A percentile compares a stretch with the other conserved stretches of the same genome.
These are phyloP conservation scores for Monomorium pharaonis DNA, from an alignment of 1,140 invertebrate species.

Conservation along the genomic window DNA sequence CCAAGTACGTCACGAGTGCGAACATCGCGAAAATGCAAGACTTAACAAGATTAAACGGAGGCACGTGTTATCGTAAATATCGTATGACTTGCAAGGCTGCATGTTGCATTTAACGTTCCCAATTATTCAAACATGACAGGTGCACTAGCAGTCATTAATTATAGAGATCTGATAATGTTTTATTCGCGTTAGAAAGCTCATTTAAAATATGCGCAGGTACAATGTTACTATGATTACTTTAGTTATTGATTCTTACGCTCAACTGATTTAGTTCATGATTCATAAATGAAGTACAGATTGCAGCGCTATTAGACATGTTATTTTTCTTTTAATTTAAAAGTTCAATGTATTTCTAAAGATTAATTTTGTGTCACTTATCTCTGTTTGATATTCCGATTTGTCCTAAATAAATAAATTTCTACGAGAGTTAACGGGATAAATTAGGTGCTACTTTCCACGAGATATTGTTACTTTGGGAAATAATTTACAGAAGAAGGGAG, in stretches of 20 bases:
- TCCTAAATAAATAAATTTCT: conserved; percentile 22
- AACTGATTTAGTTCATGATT: neutral
- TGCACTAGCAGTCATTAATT: conserved; percentile 1
- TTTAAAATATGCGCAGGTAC: neutral
- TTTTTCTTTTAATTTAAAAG: neutral
- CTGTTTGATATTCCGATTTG: neutral
- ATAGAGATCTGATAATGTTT: conserved; percentile 1
- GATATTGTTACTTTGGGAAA: conserved; percentile 39
- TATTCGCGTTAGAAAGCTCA: conserved; percentile 10
- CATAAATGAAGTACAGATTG: neutral
- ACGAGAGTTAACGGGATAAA: conserved; percentile 51
- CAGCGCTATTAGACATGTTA: neutral
- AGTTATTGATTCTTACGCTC: neutral
- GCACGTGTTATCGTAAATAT: neutral
- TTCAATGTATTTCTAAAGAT: neutral
- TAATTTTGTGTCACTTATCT: neutral
- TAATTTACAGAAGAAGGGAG: conserved; percentile 28
- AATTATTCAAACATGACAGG: conserved; percentile 11
- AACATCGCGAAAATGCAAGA: neutral
- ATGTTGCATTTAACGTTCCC: conserved; percentile 11
- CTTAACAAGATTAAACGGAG: conserved; percentile 16
- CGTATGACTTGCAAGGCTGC: neutral
- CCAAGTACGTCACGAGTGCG: neutral
- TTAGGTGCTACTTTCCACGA: neutral
- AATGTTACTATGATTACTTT: conserved; percentile 12